Conservation (phyloP, 2,797 vertebrate genomes). For the Rhinella marina region DNA sequence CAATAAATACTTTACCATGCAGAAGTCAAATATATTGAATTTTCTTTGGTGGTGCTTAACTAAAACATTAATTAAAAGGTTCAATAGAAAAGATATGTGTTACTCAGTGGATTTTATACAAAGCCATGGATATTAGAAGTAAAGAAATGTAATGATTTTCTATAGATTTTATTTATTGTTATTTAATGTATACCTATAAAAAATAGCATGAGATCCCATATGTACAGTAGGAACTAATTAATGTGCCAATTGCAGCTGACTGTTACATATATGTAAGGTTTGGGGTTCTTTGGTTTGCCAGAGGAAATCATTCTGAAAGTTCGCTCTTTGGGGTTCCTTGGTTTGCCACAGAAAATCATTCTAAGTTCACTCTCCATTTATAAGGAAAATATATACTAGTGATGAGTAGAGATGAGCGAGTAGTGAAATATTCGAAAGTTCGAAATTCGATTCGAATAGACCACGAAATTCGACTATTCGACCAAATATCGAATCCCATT, state of each 20-base stretch:
- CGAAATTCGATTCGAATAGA: too few relatives aligned
- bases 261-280: not conserved
- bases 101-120: not conserved
- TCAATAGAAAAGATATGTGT: slow-evolving; percentile 35
- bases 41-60: slow-evolving; percentile 36
- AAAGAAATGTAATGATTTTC: not conserved
- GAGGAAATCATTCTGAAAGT: too few relatives aligned
- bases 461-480: too few relatives aligned
- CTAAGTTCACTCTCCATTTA: too few relatives aligned
- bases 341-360: too few relatives aligned
- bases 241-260: not conserved
- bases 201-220: not conserved
- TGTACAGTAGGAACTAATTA: not conserved
- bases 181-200: not conserved
- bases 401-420: too few relatives aligned
- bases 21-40: slow-evolving; percentile 40
- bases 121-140: not conserved
- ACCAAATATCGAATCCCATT: too few relatives aligned
- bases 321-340: too few relatives aligned
- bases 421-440: too few relatives aligned
- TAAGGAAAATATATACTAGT: too few relatives aligned
- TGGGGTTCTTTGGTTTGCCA: too few relatives aligned
- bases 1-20: slow-evolving; percentile 40
- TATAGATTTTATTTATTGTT: not conserved
- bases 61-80: slow-evolving; percentile 32